These are phyloP conservation scores for Neoaliturus tenellus DNA, from an alignment of 2,888 invertebrate genomes.

Conservation along the genomic window DNA sequence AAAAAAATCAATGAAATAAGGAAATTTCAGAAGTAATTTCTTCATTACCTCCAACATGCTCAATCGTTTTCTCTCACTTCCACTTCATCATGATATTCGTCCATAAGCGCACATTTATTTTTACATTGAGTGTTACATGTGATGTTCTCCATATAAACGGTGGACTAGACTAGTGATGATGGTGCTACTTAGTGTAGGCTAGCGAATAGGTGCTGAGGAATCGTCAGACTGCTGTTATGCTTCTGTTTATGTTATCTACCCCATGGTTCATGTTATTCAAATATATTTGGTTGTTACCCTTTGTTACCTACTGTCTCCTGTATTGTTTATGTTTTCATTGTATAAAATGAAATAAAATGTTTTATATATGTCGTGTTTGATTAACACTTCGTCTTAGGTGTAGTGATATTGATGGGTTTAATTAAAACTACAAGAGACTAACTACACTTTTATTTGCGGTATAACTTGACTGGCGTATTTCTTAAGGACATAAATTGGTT, in stretches of 20 bases:
- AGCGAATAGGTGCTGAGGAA: not conserved
- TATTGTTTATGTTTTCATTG: not conserved
- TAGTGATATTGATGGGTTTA: no score
- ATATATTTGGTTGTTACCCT: not conserved
- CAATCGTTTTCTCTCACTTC: slow-evolving; percentile 17
- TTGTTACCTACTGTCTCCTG: slow-evolving; percentile 21
- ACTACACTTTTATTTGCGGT: no score
- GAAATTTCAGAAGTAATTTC: slow-evolving; percentile 13
- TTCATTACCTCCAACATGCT: slow-evolving; percentile 26
- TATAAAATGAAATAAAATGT: slow-evolving; percentile 22
- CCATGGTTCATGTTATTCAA: not conserved
- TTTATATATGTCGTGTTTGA: not conserved
- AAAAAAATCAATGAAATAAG: not conserved
- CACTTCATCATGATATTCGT: slow-evolving; percentile 8
- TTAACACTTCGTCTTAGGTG: no score
- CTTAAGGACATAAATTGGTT: no score
- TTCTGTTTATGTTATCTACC: not conserved
- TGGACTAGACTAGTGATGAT: not conserved
- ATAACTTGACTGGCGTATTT: no score
- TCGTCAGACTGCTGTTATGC: not conserved
- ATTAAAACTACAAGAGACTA: no score
- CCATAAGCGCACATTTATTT: slow-evolving; percentile 38
- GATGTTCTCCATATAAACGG: not conserved
- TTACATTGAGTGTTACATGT: slow-evolving; percentile 33
- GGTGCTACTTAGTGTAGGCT: slow-evolving; percentile 3